phyloP scores from a whole-genome alignment of 1,140 invertebrate species.

The Heterodera carotae region DNA sequence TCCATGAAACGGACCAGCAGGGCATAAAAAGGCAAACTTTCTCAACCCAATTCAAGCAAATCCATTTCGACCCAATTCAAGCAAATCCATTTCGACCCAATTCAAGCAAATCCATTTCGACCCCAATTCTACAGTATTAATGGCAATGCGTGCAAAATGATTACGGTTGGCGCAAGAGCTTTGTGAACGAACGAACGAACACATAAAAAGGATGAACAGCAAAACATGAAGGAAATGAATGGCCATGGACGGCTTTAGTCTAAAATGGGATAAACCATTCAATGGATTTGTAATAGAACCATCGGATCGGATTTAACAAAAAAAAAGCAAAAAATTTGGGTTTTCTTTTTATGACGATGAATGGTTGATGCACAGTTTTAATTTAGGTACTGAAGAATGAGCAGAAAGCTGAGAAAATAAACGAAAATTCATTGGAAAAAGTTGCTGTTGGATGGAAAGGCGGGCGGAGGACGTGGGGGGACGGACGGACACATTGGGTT shows the following conservation, averaged over 20 bases:
- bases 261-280: neutral
- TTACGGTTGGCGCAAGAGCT: neutral
- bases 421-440: too few relatives aligned
- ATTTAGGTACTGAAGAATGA: too few relatives aligned
- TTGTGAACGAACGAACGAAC: neutral
- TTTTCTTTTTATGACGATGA: constrained; percentile 1
- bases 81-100: neutral
- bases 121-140: neutral
- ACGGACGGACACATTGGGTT: too few relatives aligned
- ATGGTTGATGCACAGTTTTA: neutral
- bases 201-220: neutral
- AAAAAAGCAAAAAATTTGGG: neutral
- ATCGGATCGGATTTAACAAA: neutral
- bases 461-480: too few relatives aligned
- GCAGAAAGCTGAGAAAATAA: too few relatives aligned
- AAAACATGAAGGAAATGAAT: neutral
- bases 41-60: too few relatives aligned
- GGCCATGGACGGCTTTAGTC: neutral
- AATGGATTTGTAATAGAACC: neutral
- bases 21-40: too few relatives aligned
- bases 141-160: neutral
- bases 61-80: too few relatives aligned
- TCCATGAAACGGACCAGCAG: too few relatives aligned
- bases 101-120: neutral
- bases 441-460: too few relatives aligned